These are phyloP conservation scores for Phalangium opilio DNA, from an alignment of 2,888 invertebrate genomes.

Conservation along the genomic window DNA sequence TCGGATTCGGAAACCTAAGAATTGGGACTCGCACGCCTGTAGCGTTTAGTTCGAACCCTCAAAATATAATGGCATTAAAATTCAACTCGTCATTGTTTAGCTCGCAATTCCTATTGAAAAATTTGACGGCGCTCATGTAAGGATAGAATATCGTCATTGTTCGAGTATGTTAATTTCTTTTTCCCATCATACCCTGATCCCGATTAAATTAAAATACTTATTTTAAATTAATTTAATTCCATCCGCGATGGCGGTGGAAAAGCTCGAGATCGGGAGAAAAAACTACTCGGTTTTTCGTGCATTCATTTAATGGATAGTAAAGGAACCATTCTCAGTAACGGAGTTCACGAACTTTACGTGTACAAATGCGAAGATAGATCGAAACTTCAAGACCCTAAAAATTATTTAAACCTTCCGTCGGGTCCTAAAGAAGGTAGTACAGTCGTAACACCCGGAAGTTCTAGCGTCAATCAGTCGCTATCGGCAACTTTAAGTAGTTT, in stretches of 20 bases:
- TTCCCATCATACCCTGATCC: no score
- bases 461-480: slow-evolving; percentile 6
- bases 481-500: slow-evolving; percentile 4
- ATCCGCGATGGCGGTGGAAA: slow-evolving; percentile 9
- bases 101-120: slow-evolving; percentile 79
- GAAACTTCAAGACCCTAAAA: slow-evolving; percentile 43
- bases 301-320: slow-evolving; percentile 76
- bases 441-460: slow-evolving; percentile 7
- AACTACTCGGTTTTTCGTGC: slow-evolving; percentile 80
- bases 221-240: no score
- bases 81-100: slow-evolving; percentile 38
- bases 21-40: no score
- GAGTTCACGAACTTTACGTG: slow-evolving; percentile 72
- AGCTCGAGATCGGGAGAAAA: slow-evolving; percentile 81
- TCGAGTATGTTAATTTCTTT: slow-evolving; percentile 50
- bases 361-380: slow-evolving; percentile 78
- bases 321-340: slow-evolving; percentile 75
- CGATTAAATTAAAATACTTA: no score
- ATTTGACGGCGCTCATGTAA: slow-evolving; percentile 74
- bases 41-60: no score
- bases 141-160: slow-evolving; percentile 83
- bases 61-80: no score
- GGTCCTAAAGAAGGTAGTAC: slow-evolving; percentile 24
- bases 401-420: slow-evolving; percentile 32
- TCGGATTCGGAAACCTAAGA: no score